Base-by-base conservation (phyloP, 2,888 invertebrate species). In the Troglohyphantes excavatus region DNA sequence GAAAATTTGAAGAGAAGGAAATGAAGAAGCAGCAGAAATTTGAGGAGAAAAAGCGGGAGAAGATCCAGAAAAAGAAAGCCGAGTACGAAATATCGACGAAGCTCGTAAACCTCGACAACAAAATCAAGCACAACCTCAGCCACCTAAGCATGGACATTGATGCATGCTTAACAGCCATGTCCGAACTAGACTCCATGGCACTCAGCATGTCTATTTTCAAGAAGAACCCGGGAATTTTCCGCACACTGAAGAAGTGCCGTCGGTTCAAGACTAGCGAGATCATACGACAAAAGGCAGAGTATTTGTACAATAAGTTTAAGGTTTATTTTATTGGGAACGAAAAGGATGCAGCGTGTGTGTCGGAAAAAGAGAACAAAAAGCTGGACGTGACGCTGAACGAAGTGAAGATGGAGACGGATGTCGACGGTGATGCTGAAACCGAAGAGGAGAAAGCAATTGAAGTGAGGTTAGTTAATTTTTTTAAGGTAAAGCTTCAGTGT, bases 171-270 rank as follows among this genome's bases (percentile, higher is more conserved):
- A 95, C 95, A 78, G 94, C 96, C 1, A 94, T 97, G 91, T 96
- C 96, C 65, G 95, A 96, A 90, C 93, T 93, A 13, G 90, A 91
- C 82, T 94, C 94, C 7, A 92, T 96, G 89, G 94, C 95, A 5
- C 93, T 96, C 26, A 96, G 96, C 90, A 95, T 96, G 0, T 93
- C 97, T 26, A 97, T 97, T 96, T 93, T 98, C 63, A 95, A 96
- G 84, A 97, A 97, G 92, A 96, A 97, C 94, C 96, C 97, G 0
- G 95, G 96, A 68, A 92, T 93, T 91, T 95, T 97, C 68, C 96
- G 96, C 92, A 97, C 97, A 0, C 95, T 97, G 96, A 92, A 75
- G 61, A 82, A 90, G 67, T 91, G 90, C 67, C 79, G 85, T 26
- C 86, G 70, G 27, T 92, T 88, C 61, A 90, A 91, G 29, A 70